A percentile compares a stretch with the other conserved stretches of the same genome.
Conservation (phyloP, 2,888 invertebrate species). For the Desoria tigrina region DNA sequence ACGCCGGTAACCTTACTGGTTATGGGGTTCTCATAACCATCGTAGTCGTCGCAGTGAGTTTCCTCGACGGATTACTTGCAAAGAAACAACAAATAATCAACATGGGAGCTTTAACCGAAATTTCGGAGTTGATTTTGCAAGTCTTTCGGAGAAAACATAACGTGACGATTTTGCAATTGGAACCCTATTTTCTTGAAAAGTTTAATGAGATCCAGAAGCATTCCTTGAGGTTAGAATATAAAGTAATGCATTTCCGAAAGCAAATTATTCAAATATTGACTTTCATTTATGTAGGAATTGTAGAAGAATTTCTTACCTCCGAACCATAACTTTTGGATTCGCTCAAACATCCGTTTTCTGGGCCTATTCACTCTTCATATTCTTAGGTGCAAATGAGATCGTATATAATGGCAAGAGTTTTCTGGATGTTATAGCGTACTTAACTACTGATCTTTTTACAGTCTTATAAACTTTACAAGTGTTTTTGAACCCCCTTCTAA, state of each 20-base stretch:
- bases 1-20: constrained; percentile 6
- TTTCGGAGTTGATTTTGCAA: constrained; percentile 31
- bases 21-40: constrained; percentile 21
- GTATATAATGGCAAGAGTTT: constrained; percentile 4
- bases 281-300: no score
- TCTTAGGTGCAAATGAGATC: constrained; percentile 22
- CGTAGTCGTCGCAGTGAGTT: constrained; percentile 15
- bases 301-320: constrained; percentile 11
- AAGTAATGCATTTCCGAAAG: no score
- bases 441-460: no score
- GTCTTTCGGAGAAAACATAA: constrained; percentile 32
- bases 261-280: no score
- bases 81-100: constrained; percentile 31
- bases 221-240: background rate
- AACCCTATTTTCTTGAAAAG: constrained; percentile 29
- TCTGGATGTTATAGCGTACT: constrained; percentile 20
- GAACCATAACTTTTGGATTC: constrained; percentile 33
- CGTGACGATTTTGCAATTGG: constrained; percentile 35
- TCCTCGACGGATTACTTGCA: constrained; percentile 28
- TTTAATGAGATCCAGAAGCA: constrained; percentile 27
- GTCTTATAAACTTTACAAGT: no score
- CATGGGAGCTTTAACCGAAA: constrained; percentile 20
- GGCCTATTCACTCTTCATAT: constrained; percentile 26
- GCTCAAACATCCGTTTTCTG: constrained; percentile 29
- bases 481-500: background rate